These are phyloP conservation scores for Amyelois transitella DNA, from an alignment of 1,140 invertebrate genomes.

Conservation along the genomic window DNA sequence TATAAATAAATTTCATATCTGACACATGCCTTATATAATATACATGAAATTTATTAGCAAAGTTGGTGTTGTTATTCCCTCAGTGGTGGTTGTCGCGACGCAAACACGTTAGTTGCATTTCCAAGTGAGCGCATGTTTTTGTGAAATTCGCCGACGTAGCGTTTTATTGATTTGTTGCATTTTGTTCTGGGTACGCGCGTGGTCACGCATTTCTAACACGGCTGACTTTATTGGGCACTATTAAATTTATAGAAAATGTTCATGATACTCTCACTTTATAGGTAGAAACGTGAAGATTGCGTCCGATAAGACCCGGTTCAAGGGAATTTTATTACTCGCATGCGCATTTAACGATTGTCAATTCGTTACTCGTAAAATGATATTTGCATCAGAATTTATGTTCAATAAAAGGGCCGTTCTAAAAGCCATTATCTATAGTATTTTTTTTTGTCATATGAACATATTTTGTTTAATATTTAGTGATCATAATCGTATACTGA, in stretches of 20 bases:
- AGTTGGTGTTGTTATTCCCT: constrained; percentile 11
- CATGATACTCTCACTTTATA: background rate
- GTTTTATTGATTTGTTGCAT: constrained; percentile 1
- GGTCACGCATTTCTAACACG: background rate
- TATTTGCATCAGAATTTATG: background rate
- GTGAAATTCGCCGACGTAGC: constrained; percentile 12
- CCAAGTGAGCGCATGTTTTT: constrained; percentile 12
- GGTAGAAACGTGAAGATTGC: background rate
- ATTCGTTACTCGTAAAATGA: background rate
- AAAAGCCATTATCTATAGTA: too few species aligned
- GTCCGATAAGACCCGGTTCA: background rate
- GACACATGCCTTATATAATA: constrained; percentile 20
- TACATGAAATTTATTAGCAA: constrained; percentile 9
- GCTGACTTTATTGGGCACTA: background rate
- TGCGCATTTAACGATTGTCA: background rate
- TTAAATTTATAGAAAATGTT: background rate
- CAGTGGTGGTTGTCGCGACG: constrained; percentile 8
- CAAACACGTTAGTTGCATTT: constrained; percentile 13
- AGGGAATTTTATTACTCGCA: background rate
- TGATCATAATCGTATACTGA: too few species aligned
- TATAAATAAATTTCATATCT: constrained; percentile 35
- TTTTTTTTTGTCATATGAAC: too few species aligned
- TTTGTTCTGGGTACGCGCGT: background rate
- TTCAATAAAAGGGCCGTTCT: background rate
- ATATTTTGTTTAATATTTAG: too few species aligned